Evolutionary conservation across 2,888 invertebrate genomes (phyloP), one percentile per base, ranked within the genome.

Genomic region (Hemithea aestivaria): DNA sequence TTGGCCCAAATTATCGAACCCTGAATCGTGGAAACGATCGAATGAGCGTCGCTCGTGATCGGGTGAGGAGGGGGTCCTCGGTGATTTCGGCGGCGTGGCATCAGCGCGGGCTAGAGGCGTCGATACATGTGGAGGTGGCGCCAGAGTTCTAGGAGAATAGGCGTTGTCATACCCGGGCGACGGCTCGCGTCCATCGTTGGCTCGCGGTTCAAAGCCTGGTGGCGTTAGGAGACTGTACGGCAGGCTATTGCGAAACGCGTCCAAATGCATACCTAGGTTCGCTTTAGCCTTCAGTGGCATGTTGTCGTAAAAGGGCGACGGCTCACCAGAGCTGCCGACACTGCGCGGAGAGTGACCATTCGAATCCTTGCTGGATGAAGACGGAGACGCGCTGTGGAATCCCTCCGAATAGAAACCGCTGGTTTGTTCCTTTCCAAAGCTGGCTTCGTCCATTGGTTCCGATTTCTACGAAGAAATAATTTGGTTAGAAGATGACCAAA

Each of bases 161-260:
- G 76, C 56, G 12, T 65, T 56, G 40, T 79, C 73, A 46, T 76
- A 77, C 11, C 67, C 63, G 1, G 80, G 77, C 1, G 82, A 80
- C 1, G 66, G 62, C n/a, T 68, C 76, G 3, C 78, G 72, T 1
- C 69, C 75, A 6, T 80, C 79, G 22, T 60, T 67, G 23, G 61
- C 51, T 12, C 81, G 69, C 0, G 67, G 58, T 22, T 88, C 88
- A 25, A 89, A 85, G 5, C 89, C 89, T 0, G 91, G 91, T 0
- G 91, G 91, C 4, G 91, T 91, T 22, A 91, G 77, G 0, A 90
- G 84, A 56, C 84, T 90, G 57, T 91, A 91, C 0, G 89, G 89
- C 26, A 89, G 53, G 6, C 83, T 75, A 41, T 82, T 78, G 35
- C 80, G 80, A 51, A 72, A 83, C 0, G 77, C 62, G 5, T 84